These are phyloP conservation scores for Brachionus angularis DNA, from an alignment of 1,140 invertebrate species.

Conservation along the genomic window DNA sequence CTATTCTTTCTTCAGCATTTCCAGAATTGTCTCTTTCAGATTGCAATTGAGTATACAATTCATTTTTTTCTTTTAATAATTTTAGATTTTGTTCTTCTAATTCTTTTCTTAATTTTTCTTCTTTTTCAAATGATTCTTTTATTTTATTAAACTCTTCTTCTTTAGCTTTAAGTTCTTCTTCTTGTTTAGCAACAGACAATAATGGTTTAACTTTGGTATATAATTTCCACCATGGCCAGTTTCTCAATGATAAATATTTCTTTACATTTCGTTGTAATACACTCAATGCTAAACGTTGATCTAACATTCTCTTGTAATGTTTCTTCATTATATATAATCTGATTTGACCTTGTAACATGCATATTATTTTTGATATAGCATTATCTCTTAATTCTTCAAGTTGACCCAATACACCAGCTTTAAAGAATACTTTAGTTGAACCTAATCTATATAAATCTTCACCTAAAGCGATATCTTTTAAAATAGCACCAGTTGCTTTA, in stretches of 20 bases:
- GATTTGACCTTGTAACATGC: slow-evolving; percentile 94
- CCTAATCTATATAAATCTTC: slow-evolving; percentile 83
- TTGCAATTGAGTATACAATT: slow-evolving; percentile 77
- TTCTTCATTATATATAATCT: slow-evolving; percentile 77
- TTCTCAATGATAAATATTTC: slow-evolving; percentile 93
- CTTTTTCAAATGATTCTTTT: slow-evolving; percentile 85
- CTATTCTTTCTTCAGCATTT: slow-evolving; percentile 83
- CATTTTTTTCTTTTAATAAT: slow-evolving; percentile 77
- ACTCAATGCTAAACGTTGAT: slow-evolving; percentile 92
- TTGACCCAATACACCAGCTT: slow-evolving; percentile 98
- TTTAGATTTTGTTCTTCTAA: slow-evolving; percentile 86
- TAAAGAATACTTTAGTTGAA: slow-evolving; percentile 98
- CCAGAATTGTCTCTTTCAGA: slow-evolving; percentile 69
- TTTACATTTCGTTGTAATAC: slow-evolving; percentile 98
- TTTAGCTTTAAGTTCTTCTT: slow-evolving; percentile 96
- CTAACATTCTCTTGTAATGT: slow-evolving; percentile 93
- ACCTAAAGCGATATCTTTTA: slow-evolving; percentile 72
- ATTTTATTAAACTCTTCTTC: slow-evolving; percentile 91
- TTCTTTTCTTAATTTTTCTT: slow-evolving; percentile 93
- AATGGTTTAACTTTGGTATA: slow-evolving; percentile 97
- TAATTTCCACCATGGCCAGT: slow-evolving; percentile 99
- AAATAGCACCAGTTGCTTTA: slow-evolving; percentile 73
- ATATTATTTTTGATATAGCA: slow-evolving; percentile 92
- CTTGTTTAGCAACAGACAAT: slow-evolving; percentile 92
- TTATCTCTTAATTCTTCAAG: slow-evolving; percentile 99